Base-by-base conservation (phyloP, 2,888 invertebrate genomes). In the Hypsopygia costalis region DNA sequence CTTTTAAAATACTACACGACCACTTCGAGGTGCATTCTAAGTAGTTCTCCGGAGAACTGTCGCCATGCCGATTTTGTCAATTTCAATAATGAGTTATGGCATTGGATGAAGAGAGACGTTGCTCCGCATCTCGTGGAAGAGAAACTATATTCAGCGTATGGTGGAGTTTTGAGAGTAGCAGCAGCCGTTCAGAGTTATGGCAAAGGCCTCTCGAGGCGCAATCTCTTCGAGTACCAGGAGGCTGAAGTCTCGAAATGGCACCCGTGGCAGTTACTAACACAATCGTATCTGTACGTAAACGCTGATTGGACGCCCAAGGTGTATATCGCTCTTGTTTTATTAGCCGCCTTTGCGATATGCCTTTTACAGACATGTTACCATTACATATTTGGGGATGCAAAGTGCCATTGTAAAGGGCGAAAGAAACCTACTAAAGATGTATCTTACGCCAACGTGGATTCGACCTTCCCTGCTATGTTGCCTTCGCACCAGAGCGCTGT, bases 21-120 rank as follows among this genome's bases (percentile, higher is more conserved):
- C 0, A 85, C 76, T 0, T 61, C 81, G 1, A 69, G 77, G 34
- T 88, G 88, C 38, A 77, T 88, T 44, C 55, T 87, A 37, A 62
- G 58, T 1, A 74, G 56, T 36, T 86, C 88, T 1, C 82, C 88
- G 1, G 41, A 53, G 28, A 58, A 49, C 5, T 88, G 88, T 49
- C 72, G 86, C 1, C 83, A 85, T 48, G 43, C 65, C 0, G 87
- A 87, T 52, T 85, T 85, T 35, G 68, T 81, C 1, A 80, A 69
- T 50, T 86, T 86, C 36, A 83, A 87, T 46, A 81, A 77, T 39
- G 82, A 81, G 12, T 49, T 88, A 29, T 87, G 87, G 86, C 77
- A 80, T 43, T 88, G 86, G 86, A 77, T 88, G 81, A 83, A 85
- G 49, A 69, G 71, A 9, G 76, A 81, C 6, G 75, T 88, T 0